Evolutionary conservation across 2,888 invertebrate species (phyloP).

Genomic region (Idaea aversata): DNA sequence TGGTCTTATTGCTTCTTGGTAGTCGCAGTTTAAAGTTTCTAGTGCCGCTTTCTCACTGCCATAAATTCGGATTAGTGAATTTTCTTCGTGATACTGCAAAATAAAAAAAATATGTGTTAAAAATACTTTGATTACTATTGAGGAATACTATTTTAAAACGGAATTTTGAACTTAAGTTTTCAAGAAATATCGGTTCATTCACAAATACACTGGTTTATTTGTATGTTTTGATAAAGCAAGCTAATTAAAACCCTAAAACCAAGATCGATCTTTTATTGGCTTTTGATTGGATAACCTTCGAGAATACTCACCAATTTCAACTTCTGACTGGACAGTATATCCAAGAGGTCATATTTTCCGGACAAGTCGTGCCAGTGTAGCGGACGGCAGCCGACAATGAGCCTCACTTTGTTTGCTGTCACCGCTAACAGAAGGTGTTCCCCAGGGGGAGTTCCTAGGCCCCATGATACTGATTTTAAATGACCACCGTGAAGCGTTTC

Average conservation of each 20-base stretch:
- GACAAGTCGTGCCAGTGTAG: constrained; percentile 83
- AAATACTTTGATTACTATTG: no score
- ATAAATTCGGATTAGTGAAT: constrained; percentile 78
- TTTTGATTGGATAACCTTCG: not conserved
- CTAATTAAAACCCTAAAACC: not conserved
- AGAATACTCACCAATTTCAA: constrained; percentile 78
- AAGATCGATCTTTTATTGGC: not conserved
- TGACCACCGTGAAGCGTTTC: constrained; percentile 82
- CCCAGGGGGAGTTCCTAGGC: constrained; percentile 78
- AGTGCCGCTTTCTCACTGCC: constrained; percentile 71
- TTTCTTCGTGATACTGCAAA: constrained; percentile 81
- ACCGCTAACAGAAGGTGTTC: constrained; percentile 79
- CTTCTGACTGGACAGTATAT: constrained; percentile 72
- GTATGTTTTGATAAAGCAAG: no score
- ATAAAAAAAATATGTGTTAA: no score
- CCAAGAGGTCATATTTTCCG: constrained; percentile 79
- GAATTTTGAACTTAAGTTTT: no score
- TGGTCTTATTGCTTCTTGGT: constrained; percentile 43
- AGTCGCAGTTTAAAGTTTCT: constrained; percentile 72
- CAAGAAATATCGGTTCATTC: no score
- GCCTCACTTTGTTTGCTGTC: constrained; percentile 80
- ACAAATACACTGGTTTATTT: no score
- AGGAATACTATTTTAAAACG: no score
- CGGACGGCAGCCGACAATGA: constrained; percentile 83
- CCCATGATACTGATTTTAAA: constrained; percentile 81